Evolutionary conservation across 2,113 vertebrate species (phyloP).

Genomic region (Gymnogyps californianus): DNA sequence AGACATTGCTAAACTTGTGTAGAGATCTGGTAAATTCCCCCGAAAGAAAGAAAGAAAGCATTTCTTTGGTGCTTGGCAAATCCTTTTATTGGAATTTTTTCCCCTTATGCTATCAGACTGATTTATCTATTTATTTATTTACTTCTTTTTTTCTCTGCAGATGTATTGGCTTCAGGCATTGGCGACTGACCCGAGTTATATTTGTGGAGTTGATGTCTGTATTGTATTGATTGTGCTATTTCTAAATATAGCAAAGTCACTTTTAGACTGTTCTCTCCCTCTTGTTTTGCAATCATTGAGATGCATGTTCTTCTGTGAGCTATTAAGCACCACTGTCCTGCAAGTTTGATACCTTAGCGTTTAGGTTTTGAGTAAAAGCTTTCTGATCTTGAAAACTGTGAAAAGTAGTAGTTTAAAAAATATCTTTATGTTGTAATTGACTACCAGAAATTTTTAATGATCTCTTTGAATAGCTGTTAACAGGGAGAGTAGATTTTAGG

Average conservation of each 20-base stretch:
- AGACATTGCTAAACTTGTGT: not conserved
- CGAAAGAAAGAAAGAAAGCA: not conserved
- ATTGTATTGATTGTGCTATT: conserved; percentile 55
- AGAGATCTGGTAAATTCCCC: not conserved
- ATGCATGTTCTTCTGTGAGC: not conserved
- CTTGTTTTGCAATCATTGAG: not conserved
- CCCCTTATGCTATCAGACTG: not conserved
- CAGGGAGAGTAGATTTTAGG: not conserved
- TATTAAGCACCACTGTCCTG: not conserved
- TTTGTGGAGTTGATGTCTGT: conserved; percentile 35
- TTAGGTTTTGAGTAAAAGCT: not conserved
- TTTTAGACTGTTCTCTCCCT: conserved; percentile 9
- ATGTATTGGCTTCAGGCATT: conserved; percentile 35
- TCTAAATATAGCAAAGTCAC: conserved; percentile 66
- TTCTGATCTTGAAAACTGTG: not conserved
- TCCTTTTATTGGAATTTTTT: not conserved
- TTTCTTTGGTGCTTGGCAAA: not conserved
- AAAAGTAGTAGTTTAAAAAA: not conserved
- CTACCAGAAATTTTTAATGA: not conserved
- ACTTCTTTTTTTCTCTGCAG: not conserved
- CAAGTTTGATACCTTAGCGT: not conserved
- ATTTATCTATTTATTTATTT: not conserved
- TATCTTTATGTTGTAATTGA: not conserved
- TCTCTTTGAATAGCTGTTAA: not conserved
- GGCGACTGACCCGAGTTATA: conserved; percentile 1